Evolutionary conservation across 2,888 invertebrate species (phyloP).

Genomic region (Pristionchus japonicus): DNA sequence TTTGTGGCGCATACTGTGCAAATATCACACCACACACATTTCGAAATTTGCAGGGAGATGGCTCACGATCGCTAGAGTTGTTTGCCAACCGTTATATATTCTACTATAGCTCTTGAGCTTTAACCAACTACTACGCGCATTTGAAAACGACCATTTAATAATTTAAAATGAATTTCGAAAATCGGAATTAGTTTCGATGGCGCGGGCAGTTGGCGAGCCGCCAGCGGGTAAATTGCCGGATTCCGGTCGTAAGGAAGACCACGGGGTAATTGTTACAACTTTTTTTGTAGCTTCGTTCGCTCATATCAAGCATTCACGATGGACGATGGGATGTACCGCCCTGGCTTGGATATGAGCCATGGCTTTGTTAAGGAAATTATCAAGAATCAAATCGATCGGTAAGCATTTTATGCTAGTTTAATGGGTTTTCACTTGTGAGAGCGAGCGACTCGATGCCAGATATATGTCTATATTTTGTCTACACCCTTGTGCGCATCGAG

Average conservation of each 20-base stretch:
- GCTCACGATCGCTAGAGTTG: background rate
- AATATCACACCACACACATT: too few species aligned
- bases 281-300: too few species aligned
- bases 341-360: conserved; percentile 59
- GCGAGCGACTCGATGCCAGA: too few species aligned
- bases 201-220: too few species aligned
- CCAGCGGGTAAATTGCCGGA: too few species aligned
- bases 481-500: too few species aligned
- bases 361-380: conserved; percentile 63
- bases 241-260: too few species aligned
- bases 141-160: too few species aligned
- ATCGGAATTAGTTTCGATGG: too few species aligned
- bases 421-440: too few species aligned
- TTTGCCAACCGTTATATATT: background rate
- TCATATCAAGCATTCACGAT: background rate
- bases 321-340: conserved; percentile 2
- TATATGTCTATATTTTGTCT: too few species aligned
- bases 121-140: background rate
- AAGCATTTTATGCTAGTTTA: background rate
- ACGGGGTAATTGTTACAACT: background rate
- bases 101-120: background rate
- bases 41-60: background rate
- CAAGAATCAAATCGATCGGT: conserved; percentile 64
- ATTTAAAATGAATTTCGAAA: too few species aligned
- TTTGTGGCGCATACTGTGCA: background rate